Conservation (phyloP, 1,140 invertebrate genomes). For the Rhagoletis zephyria region DNA sequence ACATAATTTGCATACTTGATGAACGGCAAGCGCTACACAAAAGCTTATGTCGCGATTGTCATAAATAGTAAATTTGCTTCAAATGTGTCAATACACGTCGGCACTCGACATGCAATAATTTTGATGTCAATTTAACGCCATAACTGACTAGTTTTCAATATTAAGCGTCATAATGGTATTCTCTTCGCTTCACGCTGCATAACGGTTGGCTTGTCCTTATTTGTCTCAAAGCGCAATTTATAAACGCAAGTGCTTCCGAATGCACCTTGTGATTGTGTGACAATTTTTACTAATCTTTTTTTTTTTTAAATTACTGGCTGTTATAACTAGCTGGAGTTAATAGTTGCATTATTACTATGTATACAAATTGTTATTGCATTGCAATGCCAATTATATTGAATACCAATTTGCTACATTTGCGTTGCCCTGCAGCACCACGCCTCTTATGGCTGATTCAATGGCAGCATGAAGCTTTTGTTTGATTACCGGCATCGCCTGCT, state of each 20-base stretch:
- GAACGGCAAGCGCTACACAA: not conserved
- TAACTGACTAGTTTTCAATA: not conserved
- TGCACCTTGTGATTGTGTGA: not conserved
- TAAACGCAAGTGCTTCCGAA: not conserved
- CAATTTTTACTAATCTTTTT: not conserved
- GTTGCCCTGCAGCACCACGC: not conserved
- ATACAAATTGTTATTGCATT: not conserved
- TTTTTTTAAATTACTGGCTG: not conserved
- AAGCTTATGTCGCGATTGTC: not conserved
- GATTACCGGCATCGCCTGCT: not conserved
- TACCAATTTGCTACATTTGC: not conserved
- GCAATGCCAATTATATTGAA: not conserved
- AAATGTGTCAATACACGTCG: not conserved
- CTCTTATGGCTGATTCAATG: not conserved
- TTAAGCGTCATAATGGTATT: not conserved
- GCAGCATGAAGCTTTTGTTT: constrained; percentile 3
- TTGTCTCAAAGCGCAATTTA: not conserved
- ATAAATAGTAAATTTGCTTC: not conserved
- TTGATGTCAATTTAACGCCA: not conserved
- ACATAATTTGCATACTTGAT: constrained; percentile 34
- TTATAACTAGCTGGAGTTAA: not conserved
- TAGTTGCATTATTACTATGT: not conserved
- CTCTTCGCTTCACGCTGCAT: not conserved
- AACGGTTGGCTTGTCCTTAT: not conserved
- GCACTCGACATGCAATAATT: not conserved